Conservation (phyloP, 2,113 vertebrate genomes). For the Corythoichthys haematopterus region DNA sequence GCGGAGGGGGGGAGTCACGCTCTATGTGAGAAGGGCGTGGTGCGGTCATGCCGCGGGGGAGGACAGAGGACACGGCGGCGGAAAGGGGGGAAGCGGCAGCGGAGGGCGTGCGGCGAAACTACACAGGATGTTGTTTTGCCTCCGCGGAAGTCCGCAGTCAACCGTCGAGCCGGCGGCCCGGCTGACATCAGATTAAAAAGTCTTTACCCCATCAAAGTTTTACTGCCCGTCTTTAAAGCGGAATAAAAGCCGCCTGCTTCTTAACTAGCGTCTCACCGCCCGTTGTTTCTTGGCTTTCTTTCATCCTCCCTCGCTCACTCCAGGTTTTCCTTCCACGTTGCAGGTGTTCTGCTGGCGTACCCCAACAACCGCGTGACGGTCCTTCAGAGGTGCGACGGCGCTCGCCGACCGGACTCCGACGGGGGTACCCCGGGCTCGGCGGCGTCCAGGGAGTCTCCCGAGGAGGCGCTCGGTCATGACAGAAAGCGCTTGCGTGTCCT, state of each 20-base stretch:
- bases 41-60: slow-evolving; percentile 58
- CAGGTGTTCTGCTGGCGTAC: slow-evolving; percentile 53
- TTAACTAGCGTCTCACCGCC: slow-evolving; percentile 50
- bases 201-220: slow-evolving; percentile 70
- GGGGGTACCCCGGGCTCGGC: slow-evolving; percentile 41
- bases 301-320: slow-evolving; percentile 18
- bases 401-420: slow-evolving; percentile 34
- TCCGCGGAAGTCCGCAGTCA: slow-evolving; percentile 35
- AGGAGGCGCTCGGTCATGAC: slow-evolving; percentile 66
- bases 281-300: slow-evolving; percentile 18
- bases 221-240: slow-evolving; percentile 66
- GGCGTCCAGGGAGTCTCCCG: slow-evolving; percentile 25
- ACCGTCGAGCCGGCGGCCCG: slow-evolving; percentile 46
- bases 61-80: slow-evolving; percentile 14
- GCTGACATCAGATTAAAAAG: slow-evolving; percentile 67
- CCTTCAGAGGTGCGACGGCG: slow-evolving; percentile 57
- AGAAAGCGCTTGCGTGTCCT: slow-evolving; percentile 77
- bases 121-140: slow-evolving; percentile 52
- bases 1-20: slow-evolving; percentile 41
- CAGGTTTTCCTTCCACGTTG: slow-evolving; percentile 12
- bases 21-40: slow-evolving; percentile 66
- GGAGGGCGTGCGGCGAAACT: neutral
- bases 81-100: neutral
- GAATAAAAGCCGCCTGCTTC: slow-evolving; percentile 67
- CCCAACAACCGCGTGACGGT: slow-evolving; percentile 64